phyloP scores from a whole-genome alignment of 2,797 vertebrate species.

The Cossypha dichroa region DNA sequence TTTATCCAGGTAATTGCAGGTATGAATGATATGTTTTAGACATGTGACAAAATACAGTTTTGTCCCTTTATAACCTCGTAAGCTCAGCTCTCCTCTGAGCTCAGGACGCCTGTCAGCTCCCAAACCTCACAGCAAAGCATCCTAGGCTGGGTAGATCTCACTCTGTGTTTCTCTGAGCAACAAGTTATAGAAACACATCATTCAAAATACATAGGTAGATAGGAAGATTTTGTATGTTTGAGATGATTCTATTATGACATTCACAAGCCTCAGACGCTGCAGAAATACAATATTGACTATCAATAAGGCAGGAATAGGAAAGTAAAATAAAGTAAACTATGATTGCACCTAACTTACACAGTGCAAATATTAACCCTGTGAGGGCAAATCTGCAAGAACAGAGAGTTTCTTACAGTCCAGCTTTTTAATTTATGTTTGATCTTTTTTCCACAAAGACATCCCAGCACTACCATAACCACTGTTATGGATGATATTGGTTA shows the following conservation, averaged over 20 bases:
- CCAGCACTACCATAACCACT: neutral
- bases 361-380: neutral
- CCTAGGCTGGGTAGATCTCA: neutral
- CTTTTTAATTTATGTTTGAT: neutral
- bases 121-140: neutral
- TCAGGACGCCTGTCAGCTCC: neutral
- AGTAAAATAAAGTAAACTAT: neutral
- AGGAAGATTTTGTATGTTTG: neutral
- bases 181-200: neutral
- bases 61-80: neutral
- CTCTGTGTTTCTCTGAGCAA: neutral
- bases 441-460: neutral
- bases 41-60: neutral
- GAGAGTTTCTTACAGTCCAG: fast-evolving
- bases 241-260: neutral
- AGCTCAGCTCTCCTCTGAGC: neutral
- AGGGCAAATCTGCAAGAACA: neutral
- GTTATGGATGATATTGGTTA: neutral
- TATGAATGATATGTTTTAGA: neutral
- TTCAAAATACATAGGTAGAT: neutral
- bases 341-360: neutral
- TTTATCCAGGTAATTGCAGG: neutral
- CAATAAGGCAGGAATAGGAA: neutral
- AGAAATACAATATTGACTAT: neutral
- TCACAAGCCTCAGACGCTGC: neutral